Base-by-base conservation (phyloP, 2,888 invertebrate species). In the Timema podura region DNA sequence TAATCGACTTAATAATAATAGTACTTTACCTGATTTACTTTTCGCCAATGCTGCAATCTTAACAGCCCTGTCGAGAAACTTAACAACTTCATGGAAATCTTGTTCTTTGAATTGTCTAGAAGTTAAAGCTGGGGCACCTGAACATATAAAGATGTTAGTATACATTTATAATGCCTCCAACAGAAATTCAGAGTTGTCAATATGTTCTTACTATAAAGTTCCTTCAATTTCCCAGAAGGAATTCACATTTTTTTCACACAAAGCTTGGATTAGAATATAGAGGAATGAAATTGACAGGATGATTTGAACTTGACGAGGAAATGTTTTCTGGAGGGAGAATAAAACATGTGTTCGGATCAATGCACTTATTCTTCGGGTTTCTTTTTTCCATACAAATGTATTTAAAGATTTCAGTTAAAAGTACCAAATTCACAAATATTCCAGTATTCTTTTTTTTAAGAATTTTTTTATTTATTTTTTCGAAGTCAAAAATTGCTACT, bases 111-210 rank as follows among this genome's bases (percentile, higher is more conserved):
- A 79, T 10, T 81, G 80, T 70, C 84, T 77, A 5, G 85, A 83
- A 3, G 85, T 85, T 72, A 85, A 75, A 1, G 85, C 85, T 48
- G 84, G 83, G 8, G 83, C 80, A 65, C 84, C 84, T 84, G 73
- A 59, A 30, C 30, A 30, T 30, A 30, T 30, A 30, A 5, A 15
- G 15, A 3, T 57, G 16, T 59, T 5, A 59, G 10, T 15, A n/a
- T 59, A 59, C 59, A 59, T 11, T 15, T 10, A 9, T n/a, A 15
- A 15, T 59, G 15, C 15, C 16, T 57, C 57, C 16, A 15, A 57
- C 11, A 6, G 16, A 9, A 30, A 45, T 11, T 11, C 47, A 65
- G 15, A 65, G 44, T 65, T 9, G n/a, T 8, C 64, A 44, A 1
- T 64, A 45, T 45, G 7, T 64, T 64, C 15, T n/a, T 64, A 30